Conservation (phyloP, 1,140 invertebrate species). For the Aleiodes sp. region DNA sequence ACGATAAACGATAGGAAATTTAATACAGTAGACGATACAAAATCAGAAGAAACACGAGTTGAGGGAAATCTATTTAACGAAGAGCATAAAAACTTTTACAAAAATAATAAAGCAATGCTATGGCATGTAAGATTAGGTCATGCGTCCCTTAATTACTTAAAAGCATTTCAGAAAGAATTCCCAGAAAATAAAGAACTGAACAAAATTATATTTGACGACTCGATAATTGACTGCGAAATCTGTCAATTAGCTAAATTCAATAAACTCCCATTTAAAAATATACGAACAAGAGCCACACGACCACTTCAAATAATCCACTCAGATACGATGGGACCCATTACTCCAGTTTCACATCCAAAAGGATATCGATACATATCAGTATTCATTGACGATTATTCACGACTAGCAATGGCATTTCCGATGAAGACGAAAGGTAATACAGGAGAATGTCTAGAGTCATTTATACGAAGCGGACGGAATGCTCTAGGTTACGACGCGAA, state of each 20-base stretch:
- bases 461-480: conserved; percentile 32
- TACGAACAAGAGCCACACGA: conserved; percentile 26
- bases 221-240: conserved; percentile 33
- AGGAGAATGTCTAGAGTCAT: conserved; percentile 26
- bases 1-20: conserved; percentile 23
- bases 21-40: conserved; percentile 25
- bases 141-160: conserved; percentile 34
- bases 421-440: conserved; percentile 34
- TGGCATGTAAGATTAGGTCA: conserved; percentile 42
- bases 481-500: conserved; percentile 33
- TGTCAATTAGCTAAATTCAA: conserved; percentile 38
- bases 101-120: conserved; percentile 37
- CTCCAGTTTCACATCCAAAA: conserved; percentile 4
- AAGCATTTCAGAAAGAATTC: conserved; percentile 36
- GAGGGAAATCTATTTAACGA: conserved; percentile 24
- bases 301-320: conserved; percentile 35
- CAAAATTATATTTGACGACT: too few relatives aligned
- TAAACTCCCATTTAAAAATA: conserved; percentile 31
- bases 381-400: conserved; percentile 34
- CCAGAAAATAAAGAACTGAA: not conserved
- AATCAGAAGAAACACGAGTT: not conserved
- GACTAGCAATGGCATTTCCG: conserved; percentile 33
- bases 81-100: conserved; percentile 10
- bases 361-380: conserved; percentile 30
- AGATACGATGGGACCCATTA: conserved; percentile 32